Evolutionary conservation across 2,797 vertebrate genomes (phyloP).

Genomic region (Agapornis canus): DNA sequence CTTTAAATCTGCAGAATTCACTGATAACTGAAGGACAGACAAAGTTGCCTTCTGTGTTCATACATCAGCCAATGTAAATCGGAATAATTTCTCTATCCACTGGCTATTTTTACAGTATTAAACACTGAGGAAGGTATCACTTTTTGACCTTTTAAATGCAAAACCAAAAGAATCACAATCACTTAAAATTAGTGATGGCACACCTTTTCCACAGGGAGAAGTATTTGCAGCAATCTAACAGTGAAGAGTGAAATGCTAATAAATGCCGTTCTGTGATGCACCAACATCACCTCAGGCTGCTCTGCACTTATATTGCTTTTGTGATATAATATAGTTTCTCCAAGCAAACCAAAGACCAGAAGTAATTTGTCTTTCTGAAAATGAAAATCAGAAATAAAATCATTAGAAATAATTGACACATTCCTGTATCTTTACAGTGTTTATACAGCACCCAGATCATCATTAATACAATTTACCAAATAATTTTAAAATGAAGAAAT

Average conservation of each 20-base stretch:
- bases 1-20: background rate
- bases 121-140: background rate
- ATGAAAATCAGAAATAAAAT: slow-evolving; percentile 17
- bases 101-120: background rate
- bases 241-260: slow-evolving; percentile 84
- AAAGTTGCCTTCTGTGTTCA: background rate
- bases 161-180: background rate
- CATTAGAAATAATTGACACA: background rate
- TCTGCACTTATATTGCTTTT: slow-evolving; percentile 77
- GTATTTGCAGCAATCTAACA: slow-evolving; percentile 86
- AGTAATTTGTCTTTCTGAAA: slow-evolving; percentile 89
- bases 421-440: background rate
- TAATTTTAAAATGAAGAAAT: background rate
- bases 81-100: background rate
- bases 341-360: slow-evolving; percentile 83
- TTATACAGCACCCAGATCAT: background rate
- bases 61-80: background rate
- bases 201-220: slow-evolving; percentile 94
- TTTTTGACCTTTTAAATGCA: background rate
- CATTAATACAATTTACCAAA: background rate
- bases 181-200: background rate
- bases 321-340: slow-evolving; percentile 86
- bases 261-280: slow-evolving; percentile 89
- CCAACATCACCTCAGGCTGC: slow-evolving; percentile 71
- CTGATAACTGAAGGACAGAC: background rate